Conservation (phyloP, 2,888 invertebrate genomes). For the Gerris lacustris region DNA sequence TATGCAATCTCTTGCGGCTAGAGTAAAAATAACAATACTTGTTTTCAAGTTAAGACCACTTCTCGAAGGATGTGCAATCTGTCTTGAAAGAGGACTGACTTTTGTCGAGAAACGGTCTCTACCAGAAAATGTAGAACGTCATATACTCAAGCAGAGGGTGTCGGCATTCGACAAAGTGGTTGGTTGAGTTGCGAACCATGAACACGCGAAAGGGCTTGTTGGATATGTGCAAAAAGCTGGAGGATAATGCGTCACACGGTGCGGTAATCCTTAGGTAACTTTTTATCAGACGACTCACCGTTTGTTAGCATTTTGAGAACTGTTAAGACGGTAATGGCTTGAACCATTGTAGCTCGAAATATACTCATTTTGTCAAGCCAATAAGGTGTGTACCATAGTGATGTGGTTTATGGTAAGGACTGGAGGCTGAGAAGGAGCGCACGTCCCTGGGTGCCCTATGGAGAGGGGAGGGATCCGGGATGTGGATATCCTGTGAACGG, state of each 20-base stretch:
- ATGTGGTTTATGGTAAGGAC: conserved; percentile 1
- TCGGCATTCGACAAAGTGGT: no score
- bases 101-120: no score
- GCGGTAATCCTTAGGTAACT: background rate
- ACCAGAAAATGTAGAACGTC: no score
- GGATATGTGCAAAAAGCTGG: background rate
- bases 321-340: conserved; percentile 72
- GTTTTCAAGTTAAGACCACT: no score
- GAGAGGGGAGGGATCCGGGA: background rate
- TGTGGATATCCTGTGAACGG: background rate
- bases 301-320: conserved; percentile 70
- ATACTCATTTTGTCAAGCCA: background rate
- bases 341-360: conserved; percentile 47
- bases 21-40: no score
- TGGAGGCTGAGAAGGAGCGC: background rate
- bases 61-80: no score
- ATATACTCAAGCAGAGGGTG: no score
- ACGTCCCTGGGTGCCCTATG: background rate
- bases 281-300: conserved; percentile 44
- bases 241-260: background rate
- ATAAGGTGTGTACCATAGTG: background rate
- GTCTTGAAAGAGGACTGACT: no score
- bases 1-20: no score
- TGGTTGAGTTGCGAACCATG: no score
- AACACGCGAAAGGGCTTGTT: background rate